phyloP scores from a whole-genome alignment of 2,797 vertebrate species.

The Aselliscus stoliczkanus region DNA sequence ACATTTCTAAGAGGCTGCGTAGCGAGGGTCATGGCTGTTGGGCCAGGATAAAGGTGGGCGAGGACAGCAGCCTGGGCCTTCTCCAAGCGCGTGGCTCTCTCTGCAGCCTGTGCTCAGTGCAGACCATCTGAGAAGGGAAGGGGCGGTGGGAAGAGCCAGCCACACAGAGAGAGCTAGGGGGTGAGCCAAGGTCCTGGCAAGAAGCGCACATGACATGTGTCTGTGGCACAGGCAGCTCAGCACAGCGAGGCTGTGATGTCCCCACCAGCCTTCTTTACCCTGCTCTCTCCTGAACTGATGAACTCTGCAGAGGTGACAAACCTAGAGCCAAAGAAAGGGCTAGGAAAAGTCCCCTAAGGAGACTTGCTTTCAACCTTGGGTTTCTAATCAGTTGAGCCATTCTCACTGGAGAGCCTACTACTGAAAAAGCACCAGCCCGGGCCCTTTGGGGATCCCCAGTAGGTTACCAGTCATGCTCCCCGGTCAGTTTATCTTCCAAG shows the following conservation, averaged over 20 bases:
- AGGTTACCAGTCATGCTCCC: accelerated
- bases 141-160: background rate
- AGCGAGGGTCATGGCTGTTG: background rate
- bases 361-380: background rate
- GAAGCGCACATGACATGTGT: background rate
- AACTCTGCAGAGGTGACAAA: background rate
- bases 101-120: background rate
- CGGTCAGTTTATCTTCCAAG: background rate
- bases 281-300: background rate
- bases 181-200: background rate
- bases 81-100: background rate
- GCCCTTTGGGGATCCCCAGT: no score
- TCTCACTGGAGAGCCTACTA: background rate
- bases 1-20: background rate
- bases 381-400: background rate
- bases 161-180: background rate
- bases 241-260: background rate
- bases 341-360: background rate
- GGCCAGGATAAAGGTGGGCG: background rate
- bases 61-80: background rate
- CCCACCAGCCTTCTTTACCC: background rate
- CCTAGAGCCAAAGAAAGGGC: background rate
- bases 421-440: background rate
- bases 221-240: background rate
- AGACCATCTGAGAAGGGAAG: background rate